Percentiles rank a stretch among this genome's conserved stretches.
phyloP scores from a whole-genome alignment of 2,113 vertebrate genomes.

The Daphoenositta chrysoptera region DNA sequence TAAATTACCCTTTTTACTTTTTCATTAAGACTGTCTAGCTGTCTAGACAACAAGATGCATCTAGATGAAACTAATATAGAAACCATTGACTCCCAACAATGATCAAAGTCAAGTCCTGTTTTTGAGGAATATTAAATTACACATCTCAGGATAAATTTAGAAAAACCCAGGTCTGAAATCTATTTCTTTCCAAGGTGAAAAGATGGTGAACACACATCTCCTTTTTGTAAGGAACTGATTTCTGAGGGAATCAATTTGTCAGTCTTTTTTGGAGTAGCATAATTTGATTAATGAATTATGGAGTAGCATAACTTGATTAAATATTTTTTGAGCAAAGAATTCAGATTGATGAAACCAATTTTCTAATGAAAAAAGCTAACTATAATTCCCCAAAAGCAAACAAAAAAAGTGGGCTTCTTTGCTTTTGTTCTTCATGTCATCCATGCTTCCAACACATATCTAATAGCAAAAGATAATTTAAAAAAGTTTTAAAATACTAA shows the following conservation, averaged over 20 bases:
- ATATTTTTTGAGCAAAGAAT: not conserved
- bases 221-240: not conserved
- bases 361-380: not conserved
- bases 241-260: not conserved
- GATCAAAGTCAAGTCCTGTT: not conserved
- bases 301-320: not conserved
- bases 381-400: not conserved
- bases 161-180: not conserved
- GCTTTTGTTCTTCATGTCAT: not conserved
- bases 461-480: not conserved
- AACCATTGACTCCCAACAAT: not conserved
- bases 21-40: not conserved
- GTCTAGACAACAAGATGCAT: not conserved
- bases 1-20: not conserved
- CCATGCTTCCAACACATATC: not conserved
- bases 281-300: not conserved
- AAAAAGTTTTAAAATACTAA: not conserved
- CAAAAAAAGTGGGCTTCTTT: rapidly evolving
- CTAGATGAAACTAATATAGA: not conserved
- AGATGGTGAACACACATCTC: rapidly evolving
- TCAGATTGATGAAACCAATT: not conserved
- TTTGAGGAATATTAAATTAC: not conserved
- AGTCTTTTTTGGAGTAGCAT: not conserved
- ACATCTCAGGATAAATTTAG: not conserved
- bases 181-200: not conserved